These are phyloP conservation scores for Micrasema longulum DNA, from an alignment of 1,140 invertebrate species.

Conservation along the genomic window DNA sequence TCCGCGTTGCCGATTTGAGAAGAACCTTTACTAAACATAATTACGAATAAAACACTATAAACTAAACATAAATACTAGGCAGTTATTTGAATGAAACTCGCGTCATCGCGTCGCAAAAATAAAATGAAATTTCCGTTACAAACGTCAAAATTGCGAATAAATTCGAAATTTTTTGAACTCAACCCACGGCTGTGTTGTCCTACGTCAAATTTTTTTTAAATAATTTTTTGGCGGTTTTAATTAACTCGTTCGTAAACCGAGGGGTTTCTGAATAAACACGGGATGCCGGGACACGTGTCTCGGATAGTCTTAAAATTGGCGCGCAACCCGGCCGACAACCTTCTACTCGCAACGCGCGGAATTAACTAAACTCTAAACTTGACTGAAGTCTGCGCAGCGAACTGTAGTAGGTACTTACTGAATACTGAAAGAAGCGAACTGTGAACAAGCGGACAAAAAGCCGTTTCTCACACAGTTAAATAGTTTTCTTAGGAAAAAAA, in stretches of 20 bases:
- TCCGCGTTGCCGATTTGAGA: slow-evolving; percentile 7
- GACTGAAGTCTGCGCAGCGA: background rate
- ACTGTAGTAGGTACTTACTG: no score
- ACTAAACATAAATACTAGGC: background rate
- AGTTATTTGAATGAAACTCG: slow-evolving; percentile 2
- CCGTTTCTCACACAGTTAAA: no score
- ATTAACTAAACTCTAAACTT: slow-evolving; percentile 9
- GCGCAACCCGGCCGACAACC: slow-evolving; percentile 11
- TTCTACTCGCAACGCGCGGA: slow-evolving; percentile 12
- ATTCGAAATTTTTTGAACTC: background rate
- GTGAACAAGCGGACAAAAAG: no score
- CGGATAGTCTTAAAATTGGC: background rate
- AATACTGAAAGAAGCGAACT: background rate
- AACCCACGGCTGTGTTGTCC: slow-evolving; percentile 8
- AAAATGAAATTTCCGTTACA: background rate
- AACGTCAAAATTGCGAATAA: slow-evolving; percentile 25
- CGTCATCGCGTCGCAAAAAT: slow-evolving; percentile 14
- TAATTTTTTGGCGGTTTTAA: background rate
- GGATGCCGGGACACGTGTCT: slow-evolving; percentile 18
- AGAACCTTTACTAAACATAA: slow-evolving; percentile 29
- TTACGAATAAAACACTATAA: background rate
- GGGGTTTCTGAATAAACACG: slow-evolving; percentile 1
- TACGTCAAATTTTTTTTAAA: slow-evolving; percentile 13
- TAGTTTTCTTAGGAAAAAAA: no score
- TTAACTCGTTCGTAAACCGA: background rate